A percentile compares a stretch with the other conserved stretches of the same genome.
These are phyloP conservation scores for Acanthis flammea DNA, from an alignment of 2,797 vertebrate genomes.

Conservation along the genomic window DNA sequence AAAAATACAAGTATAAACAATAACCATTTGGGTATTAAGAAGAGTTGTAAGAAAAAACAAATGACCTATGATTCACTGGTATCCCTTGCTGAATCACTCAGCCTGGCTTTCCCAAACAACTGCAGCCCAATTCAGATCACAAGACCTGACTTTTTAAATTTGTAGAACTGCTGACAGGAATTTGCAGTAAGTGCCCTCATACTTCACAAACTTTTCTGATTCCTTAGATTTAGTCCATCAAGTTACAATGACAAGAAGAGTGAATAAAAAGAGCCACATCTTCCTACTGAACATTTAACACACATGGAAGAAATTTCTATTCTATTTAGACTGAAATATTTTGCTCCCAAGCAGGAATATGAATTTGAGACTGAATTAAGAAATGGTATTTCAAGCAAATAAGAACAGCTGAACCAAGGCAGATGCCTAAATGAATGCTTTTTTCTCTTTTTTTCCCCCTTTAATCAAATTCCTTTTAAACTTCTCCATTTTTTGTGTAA, in stretches of 20 bases:
- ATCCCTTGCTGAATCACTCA: background rate
- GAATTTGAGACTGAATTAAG: background rate
- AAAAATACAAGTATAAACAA: background rate
- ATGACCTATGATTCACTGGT: background rate
- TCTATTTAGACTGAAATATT: background rate
- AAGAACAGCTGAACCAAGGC: background rate
- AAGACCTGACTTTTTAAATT: background rate
- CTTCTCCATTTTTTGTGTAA: background rate
- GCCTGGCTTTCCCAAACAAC: background rate
- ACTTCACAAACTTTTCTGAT: background rate
- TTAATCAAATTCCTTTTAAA: background rate
- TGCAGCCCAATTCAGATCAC: background rate
- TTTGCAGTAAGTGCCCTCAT: background rate
- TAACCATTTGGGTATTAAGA: background rate
- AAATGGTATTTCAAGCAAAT: background rate
- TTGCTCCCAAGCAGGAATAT: background rate
- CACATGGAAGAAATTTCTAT: background rate
- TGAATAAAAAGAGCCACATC: background rate
- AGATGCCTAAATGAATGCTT: background rate
- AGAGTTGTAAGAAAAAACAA: background rate
- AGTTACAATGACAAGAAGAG: background rate
- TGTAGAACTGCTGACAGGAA: background rate
- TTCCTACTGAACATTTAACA: background rate
- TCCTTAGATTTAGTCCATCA: background rate
- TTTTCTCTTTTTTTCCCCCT: fast-evolving